A percentile compares a stretch with the other conserved stretches of the same genome.
Conservation (phyloP, 2,113 vertebrate genomes). For the Vulpes ferrilata region DNA sequence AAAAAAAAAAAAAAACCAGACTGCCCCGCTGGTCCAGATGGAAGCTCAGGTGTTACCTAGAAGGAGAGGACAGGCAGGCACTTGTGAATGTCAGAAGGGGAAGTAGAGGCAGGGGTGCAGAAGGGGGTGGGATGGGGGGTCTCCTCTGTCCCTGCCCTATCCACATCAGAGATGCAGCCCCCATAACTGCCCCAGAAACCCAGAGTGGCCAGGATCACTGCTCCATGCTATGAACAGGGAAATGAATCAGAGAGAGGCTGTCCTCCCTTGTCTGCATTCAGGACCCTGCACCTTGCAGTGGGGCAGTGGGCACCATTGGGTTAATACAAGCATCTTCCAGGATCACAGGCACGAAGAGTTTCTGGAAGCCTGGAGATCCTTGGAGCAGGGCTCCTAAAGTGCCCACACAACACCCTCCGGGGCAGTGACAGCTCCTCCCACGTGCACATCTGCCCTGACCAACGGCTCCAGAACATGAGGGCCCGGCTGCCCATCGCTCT, state of each 20-base stretch:
- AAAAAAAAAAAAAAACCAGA: too few relatives aligned
- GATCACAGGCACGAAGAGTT: background rate
- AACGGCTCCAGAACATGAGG: background rate
- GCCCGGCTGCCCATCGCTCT: background rate
- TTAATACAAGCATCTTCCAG: background rate
- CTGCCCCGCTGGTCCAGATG: slow-evolving; percentile 54
- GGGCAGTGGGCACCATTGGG: background rate
- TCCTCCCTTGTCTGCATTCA: background rate
- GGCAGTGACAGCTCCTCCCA: background rate
- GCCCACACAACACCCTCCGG: background rate
- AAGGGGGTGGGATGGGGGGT: background rate
- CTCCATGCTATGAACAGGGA: background rate
- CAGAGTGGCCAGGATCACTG: background rate
- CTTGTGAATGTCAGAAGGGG: slow-evolving; percentile 77
- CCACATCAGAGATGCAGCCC: background rate
- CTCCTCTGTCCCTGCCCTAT: background rate
- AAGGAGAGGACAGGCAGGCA: slow-evolving; percentile 66
- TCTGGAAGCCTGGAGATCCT: background rate
- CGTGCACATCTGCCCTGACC: background rate
- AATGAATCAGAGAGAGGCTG: background rate
- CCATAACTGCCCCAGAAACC: background rate
- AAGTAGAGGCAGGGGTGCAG: background rate
- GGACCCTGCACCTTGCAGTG: background rate
- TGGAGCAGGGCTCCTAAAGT: background rate
- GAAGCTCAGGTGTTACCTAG: slow-evolving; percentile 72